These are phyloP conservation scores for Zootermopsis nevadensis DNA, from an alignment of 2,888 invertebrate species.

Conservation along the genomic window DNA sequence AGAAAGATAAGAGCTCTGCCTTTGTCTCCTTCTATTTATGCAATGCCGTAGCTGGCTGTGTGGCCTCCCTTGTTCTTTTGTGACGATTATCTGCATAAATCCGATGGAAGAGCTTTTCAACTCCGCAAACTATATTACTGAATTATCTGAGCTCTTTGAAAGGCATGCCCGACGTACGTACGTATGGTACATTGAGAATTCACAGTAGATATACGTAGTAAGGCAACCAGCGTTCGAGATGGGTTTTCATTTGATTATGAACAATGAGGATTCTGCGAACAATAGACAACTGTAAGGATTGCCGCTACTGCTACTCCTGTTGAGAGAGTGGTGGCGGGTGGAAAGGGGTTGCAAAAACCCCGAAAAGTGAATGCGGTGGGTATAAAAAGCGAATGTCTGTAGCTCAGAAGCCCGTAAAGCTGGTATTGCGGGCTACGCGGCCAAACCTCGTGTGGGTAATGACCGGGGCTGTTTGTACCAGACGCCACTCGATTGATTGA, in stretches of 20 bases:
- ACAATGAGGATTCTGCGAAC: slow-evolving; percentile 54
- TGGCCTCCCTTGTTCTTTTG: slow-evolving; percentile 53
- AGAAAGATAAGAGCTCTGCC: slow-evolving; percentile 52
- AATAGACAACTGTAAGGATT: slow-evolving; percentile 55
- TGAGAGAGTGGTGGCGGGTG: slow-evolving; percentile 13
- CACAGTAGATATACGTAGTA: slow-evolving; percentile 47
- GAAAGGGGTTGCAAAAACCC: slow-evolving; percentile 39
- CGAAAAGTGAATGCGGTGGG: slow-evolving; percentile 40
- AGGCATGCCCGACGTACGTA: slow-evolving; percentile 46
- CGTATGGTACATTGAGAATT: slow-evolving; percentile 46
- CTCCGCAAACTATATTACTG: slow-evolving; percentile 55
- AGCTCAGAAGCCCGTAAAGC: not conserved
- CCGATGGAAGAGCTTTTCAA: slow-evolving; percentile 55
- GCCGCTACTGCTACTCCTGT: slow-evolving; percentile 43
- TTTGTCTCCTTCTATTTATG: slow-evolving; percentile 55
- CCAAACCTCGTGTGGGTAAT: slow-evolving; percentile 20
- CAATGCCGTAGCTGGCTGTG: slow-evolving; percentile 51
- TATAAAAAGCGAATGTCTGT: slow-evolving; percentile 38
- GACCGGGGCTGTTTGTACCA: not conserved
- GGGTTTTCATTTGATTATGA: slow-evolving; percentile 55
- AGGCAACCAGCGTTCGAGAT: slow-evolving; percentile 45
- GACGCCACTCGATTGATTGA: too few relatives aligned
- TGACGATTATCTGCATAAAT: slow-evolving; percentile 55
- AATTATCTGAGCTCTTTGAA: slow-evolving; percentile 54
- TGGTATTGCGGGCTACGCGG: not conserved